Base-by-base conservation (phyloP, 1,140 invertebrate genomes). In the Ceratina australensis region DNA sequence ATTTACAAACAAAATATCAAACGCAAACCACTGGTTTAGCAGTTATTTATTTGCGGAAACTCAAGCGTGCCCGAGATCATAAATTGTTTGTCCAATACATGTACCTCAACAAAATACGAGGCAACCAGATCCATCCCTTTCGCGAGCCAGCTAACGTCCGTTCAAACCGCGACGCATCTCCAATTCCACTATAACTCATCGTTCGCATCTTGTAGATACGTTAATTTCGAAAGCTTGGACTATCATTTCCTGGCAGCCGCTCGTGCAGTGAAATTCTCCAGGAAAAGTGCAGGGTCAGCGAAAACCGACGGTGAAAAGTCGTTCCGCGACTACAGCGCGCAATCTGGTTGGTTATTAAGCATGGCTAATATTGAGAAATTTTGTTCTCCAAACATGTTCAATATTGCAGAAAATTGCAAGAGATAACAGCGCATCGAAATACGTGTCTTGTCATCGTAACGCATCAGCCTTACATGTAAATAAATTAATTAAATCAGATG, bases 281-380 rank as follows among this genome's bases (percentile, higher is more conserved):
- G 2, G 5, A 47, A 15, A 15, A 20, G 18, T 5, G 12, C 13
- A 0, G 28, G 71, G 47, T 16, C 28, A 15, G 56, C 18, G 16
- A 15, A 7, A 18, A 42, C 22, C 54, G 15, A 42, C 18, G 20
- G 22, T 20, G 65, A 76, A 24, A 50, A 76, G 65, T 68, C 54
- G 73, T 76, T 68, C n/a, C 56, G 47, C 33, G 16, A 76, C 7
- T 57, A 69, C 24, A 56, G n/a, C 33, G 12, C 3, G 65, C 59
- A 75, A 75, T 75, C 64, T 65, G 15, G 24, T n/a, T 16, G 73
- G 65, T 69, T 66, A 69, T 76, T 76, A 76, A 69, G 42, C 54
- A 10, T 10, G n/a, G 47, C 24, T 69, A 69, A 76, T 52, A 65
- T 69, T 56, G 54, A n/a, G 15, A 22, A 18, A 33, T 5, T 42